Evolutionary conservation across 2,797 vertebrate genomes (phyloP), one percentile per base, ranked within the genome.

Genomic region (Syncerus caffer): DNA sequence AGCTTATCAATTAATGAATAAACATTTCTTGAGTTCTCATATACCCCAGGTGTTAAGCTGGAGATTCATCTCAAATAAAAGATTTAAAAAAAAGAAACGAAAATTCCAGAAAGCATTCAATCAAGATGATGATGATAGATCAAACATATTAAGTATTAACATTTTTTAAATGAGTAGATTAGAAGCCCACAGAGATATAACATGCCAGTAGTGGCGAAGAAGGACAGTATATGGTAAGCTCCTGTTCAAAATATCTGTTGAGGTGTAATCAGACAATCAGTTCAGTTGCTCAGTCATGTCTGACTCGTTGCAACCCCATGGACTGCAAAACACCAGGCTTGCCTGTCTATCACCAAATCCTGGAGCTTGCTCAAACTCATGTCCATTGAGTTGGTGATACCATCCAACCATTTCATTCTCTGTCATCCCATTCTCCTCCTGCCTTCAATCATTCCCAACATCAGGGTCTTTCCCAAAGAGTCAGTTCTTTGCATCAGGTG

Each of bases 281-380:
- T 71, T 71, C 64, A 71, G 64, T 34, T 7, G 0, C 64, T 67
- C 64, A 67, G 17, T 6, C 0, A 1, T 38, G 64, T 38, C n/a
- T 0, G 0, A 12, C 64, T 21, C 0, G 0, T 67, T 67, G 64
- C 0, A 1, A 34, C 64, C 64, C 4, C 4, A 21, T 67, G 17
- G 4, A 67, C 17, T 71, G n/a, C 64, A 38, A 71, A 71, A 71
- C 9, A 38, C 4, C 17, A 34, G 64, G 17, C n/a, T 71, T 71
- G 0, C 17, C 17, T 71, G 64, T 19, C 19, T 34, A 38, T 38
- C 64, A 21, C 64, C 64, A 21, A 71, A 34, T 71, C 9, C n/a
- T 5, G 1, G n/a, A 21, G 4, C 9, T 67, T 34, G 17, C 64
- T 71, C 31, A 71, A 38, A 21, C 10, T 67, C 17, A 21, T 67